Evolutionary conservation across 2,888 invertebrate species (phyloP).

Genomic region (Tipula unca): DNA sequence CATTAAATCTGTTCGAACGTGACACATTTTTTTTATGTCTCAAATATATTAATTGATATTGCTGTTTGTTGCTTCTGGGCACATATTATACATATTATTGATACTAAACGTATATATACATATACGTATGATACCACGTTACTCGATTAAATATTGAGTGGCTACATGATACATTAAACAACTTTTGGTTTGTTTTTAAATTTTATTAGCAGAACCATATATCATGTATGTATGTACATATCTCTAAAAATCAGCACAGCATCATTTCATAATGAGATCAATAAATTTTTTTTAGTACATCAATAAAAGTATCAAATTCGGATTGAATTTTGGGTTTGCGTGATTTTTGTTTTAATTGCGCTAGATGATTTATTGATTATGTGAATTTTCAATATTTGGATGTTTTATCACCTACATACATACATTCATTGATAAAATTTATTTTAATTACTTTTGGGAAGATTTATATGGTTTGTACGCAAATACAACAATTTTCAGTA

Average conservation of each 20-base stretch:
- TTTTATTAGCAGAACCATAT: background rate
- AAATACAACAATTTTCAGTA: too few relatives aligned
- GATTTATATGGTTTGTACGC: background rate
- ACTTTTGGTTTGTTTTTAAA: background rate
- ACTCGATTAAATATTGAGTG: background rate
- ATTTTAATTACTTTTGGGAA: background rate
- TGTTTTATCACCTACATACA: background rate
- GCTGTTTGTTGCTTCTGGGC: background rate
- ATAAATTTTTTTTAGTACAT: background rate
- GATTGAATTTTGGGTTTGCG: background rate
- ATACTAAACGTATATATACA: background rate
- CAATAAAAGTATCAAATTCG: background rate
- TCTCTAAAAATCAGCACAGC: background rate
- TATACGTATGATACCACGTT: background rate
- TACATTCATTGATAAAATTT: background rate
- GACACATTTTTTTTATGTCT: background rate
- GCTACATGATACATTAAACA: background rate
- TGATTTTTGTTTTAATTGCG: background rate
- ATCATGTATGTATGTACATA: background rate
- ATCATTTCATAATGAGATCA: background rate
- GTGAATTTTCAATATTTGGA: background rate
- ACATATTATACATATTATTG: background rate
- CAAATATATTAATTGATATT: background rate
- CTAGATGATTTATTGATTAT: background rate
- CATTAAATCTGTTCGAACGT: background rate